Percentiles rank a stretch among this genome's conserved stretches.
Evolutionary conservation across 2,797 vertebrate species (phyloP).

Genomic region (Diplodus sargus): DNA sequence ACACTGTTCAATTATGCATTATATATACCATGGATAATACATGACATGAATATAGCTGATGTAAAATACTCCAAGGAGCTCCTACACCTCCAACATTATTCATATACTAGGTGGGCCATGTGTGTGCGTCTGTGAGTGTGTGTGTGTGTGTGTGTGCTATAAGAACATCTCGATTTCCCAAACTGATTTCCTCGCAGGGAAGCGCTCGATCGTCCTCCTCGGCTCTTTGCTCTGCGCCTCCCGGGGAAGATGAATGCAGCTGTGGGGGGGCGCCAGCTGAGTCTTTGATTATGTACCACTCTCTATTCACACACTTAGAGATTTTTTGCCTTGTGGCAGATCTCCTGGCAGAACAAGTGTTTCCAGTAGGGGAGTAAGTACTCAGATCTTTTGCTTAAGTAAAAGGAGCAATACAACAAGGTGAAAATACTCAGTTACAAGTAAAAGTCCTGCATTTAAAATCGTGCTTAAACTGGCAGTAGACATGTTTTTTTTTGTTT

Average conservation of each 20-base stretch:
- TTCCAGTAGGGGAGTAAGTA: no score
- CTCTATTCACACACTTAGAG: conserved; percentile 47
- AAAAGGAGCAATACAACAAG: no score
- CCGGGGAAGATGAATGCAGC: conserved; percentile 28
- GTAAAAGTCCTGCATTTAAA: no score
- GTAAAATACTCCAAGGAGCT: conserved; percentile 55
- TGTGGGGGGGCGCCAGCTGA: conserved; percentile 21
- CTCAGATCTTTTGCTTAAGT: no score
- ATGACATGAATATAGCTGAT: conserved; percentile 57
- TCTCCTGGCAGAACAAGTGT: conserved; percentile 36
- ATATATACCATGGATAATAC: conserved; percentile 76
- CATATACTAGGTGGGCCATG: conserved; percentile 42
- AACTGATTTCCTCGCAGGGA: conserved; percentile 49
- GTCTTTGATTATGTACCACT: conserved; percentile 47
- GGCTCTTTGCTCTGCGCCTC: conserved; percentile 40
- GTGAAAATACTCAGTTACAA: no score
- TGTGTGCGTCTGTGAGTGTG: conserved; percentile 14
- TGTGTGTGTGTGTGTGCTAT: conserved; percentile 15
- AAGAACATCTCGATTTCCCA: conserved; percentile 47
- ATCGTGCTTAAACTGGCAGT: no score
- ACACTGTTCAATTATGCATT: conserved; percentile 70
- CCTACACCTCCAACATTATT: conserved; percentile 56
- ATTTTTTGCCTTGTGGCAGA: conserved; percentile 33
- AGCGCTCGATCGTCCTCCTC: conserved; percentile 8
- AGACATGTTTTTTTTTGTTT: no score